Evolutionary conservation across 2,888 invertebrate species (phyloP), one percentile per base, ranked within the genome.

Genomic region (Ommatoiulus sabulosus): DNA sequence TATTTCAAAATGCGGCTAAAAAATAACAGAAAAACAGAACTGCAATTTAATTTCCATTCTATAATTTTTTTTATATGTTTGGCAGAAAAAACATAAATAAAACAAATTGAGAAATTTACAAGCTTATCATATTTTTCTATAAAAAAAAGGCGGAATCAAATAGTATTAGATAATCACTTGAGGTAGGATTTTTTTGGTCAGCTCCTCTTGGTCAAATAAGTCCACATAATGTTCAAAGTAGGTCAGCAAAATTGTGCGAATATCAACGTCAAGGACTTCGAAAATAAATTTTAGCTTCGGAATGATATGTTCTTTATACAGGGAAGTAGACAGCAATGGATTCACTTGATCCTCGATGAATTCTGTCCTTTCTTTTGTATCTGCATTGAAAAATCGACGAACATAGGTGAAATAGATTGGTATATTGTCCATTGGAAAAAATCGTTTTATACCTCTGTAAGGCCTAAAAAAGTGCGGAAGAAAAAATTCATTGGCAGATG

Each of bases 231-330:
- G 94, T 88, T 95, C 94, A 91, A 98, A 97, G 92, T 97, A 96
- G 88, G 95, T 94, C 72, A 98, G 93, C 35, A 98, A 93, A 85
- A 97, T 94, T 90, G 96, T 94, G 89, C 98, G 94, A 87, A 97
- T 95, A 93, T 97, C 96, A 84, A 95, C 95, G 92, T 98, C 98
- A 90, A 96, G 94, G 4, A 98, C 96, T 91, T 95, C 95, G 93
- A 98, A 97, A 92, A 93, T 93, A 95, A 95, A 88, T 96, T 91
- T 91, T 85, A 93, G 89, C 80, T 92, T 91, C 17, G 93, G 97
- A 91, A 96, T 94, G 46, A 98, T 93, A 92, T 95, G 95, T 91
- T 94, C 95, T 91, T 95, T 95, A 92, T 96, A 97, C 3, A 95
- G 94, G 89, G 94, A 93, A 84, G 95, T 93, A 86, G 94, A 94